phyloP scores from a whole-genome alignment of 2,113 vertebrate genomes.

The Syrmaticus mikado region DNA sequence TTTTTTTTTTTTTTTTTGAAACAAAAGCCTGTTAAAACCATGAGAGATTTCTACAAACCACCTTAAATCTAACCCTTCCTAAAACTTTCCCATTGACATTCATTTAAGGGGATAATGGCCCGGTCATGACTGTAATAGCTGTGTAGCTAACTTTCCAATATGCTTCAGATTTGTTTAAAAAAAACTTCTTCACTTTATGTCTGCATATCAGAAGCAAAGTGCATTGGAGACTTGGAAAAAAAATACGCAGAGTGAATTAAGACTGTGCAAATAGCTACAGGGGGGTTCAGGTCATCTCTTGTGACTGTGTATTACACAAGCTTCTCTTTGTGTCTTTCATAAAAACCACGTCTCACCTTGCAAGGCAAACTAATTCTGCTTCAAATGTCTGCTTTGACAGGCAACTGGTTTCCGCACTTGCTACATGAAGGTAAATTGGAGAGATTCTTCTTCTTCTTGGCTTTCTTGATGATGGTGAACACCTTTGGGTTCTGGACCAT shows the following conservation, averaged over 20 bases:
- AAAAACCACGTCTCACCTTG: neutral
- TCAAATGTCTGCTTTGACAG: constrained; percentile 77
- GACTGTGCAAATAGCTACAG: accelerated
- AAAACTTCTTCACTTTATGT: neutral
- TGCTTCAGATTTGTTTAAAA: neutral
- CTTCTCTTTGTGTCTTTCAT: neutral
- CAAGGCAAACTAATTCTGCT: constrained; percentile 16
- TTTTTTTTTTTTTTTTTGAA: too few species aligned
- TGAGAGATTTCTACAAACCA: neutral
- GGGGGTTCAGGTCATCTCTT: neutral
- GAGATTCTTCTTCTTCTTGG: constrained; percentile 90
- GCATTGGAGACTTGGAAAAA: neutral
- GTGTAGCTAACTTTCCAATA: neutral
- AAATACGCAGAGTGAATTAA: neutral
- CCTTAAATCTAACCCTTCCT: neutral
- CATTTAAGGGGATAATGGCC: neutral
- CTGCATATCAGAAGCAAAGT: neutral
- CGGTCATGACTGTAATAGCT: neutral
- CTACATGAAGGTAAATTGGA: constrained; percentile 90
- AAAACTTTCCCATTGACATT: neutral
- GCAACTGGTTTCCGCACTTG: constrained; percentile 89
- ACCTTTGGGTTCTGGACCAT: constrained; percentile 85
- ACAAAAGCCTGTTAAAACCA: neutral
- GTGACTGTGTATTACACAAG: neutral
- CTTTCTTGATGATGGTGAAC: constrained; percentile 85